Conservation (phyloP, 1,140 invertebrate genomes). For the Tenebrio molitor region DNA sequence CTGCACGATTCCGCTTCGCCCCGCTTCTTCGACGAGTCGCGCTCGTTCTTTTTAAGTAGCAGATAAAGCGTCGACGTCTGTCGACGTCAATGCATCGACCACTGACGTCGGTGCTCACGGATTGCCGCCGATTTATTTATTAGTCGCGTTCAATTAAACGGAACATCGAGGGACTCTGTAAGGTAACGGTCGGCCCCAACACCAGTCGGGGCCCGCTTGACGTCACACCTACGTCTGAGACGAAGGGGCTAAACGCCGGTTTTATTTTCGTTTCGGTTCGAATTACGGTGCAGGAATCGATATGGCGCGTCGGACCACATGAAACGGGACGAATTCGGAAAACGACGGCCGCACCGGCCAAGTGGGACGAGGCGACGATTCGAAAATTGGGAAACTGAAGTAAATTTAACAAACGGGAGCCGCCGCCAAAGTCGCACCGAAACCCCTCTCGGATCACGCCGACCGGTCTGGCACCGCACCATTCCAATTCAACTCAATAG, state of each 20-base stretch:
- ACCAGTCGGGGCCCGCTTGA: no score
- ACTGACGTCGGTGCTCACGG: background rate
- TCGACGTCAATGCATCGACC: slow-evolving; percentile 4
- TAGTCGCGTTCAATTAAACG: background rate
- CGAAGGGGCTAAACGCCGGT: background rate
- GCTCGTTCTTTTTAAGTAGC: slow-evolving; percentile 11
- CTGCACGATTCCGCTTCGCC: no score
- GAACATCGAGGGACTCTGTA: slow-evolving; percentile 2
- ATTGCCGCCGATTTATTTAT: background rate
- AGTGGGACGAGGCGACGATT: background rate
- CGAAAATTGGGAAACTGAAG: no score
- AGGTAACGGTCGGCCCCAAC: background rate
- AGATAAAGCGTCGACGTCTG: background rate
- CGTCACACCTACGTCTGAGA: slow-evolving; percentile 9
- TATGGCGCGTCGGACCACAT: slow-evolving; percentile 1
- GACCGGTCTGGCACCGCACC: no score
- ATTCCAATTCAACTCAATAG: no score
- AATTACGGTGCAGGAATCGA: slow-evolving; percentile 33
- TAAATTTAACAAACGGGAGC: no score
- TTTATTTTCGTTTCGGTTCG: slow-evolving; percentile 3
- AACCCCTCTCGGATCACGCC: no score
- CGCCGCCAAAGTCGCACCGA: no score
- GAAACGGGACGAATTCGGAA: background rate
- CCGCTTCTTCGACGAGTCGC: no score
- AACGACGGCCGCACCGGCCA: background rate